A percentile compares a stretch with the other conserved stretches of the same genome.
Evolutionary conservation across 2,888 invertebrate genomes (phyloP).

Genomic region (Ophion ellenae): DNA sequence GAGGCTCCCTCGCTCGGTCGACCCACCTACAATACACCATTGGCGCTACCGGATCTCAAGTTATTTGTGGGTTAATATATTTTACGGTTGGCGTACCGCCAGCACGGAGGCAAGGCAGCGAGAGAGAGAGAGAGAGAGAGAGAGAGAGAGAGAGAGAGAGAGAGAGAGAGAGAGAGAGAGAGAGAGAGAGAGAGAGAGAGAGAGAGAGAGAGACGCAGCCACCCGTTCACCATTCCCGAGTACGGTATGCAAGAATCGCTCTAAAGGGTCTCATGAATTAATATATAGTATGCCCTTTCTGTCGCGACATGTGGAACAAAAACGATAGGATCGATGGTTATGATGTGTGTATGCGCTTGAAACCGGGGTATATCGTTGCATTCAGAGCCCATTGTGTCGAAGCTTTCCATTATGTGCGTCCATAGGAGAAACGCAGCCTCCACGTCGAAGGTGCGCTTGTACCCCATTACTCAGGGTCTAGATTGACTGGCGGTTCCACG

Average conservation of each 20-base stretch:
- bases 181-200: conserved; percentile 59
- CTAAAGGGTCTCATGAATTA: conserved; percentile 39
- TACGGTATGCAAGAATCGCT: background rate
- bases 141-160: background rate
- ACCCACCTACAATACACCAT: conserved; percentile 28
- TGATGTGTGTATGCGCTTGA: conserved; percentile 4
- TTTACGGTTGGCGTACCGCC: conserved; percentile 72
- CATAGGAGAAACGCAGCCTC: background rate
- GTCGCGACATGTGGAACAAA: conserved; percentile 1
- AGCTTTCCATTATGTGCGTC: conserved; percentile 27
- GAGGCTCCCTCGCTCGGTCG: background rate
- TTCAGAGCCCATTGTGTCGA: background rate
- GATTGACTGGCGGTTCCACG: conserved; percentile 39
- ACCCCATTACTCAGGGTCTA: conserved; percentile 35
- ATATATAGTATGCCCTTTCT: conserved; percentile 14
- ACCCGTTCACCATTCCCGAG: conserved; percentile 17
- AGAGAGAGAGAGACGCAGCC: conserved; percentile 43
- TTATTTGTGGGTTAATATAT: conserved; percentile 78
- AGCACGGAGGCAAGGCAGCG: conserved; percentile 38
- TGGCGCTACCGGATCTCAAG: conserved; percentile 66
- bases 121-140: background rate
- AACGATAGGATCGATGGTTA: conserved; percentile 28
- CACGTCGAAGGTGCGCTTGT: conserved; percentile 18
- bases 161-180: conserved; percentile 43
- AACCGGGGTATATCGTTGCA: background rate